phyloP scores from a whole-genome alignment of 2,888 invertebrate species.

The Ophion costatus region DNA sequence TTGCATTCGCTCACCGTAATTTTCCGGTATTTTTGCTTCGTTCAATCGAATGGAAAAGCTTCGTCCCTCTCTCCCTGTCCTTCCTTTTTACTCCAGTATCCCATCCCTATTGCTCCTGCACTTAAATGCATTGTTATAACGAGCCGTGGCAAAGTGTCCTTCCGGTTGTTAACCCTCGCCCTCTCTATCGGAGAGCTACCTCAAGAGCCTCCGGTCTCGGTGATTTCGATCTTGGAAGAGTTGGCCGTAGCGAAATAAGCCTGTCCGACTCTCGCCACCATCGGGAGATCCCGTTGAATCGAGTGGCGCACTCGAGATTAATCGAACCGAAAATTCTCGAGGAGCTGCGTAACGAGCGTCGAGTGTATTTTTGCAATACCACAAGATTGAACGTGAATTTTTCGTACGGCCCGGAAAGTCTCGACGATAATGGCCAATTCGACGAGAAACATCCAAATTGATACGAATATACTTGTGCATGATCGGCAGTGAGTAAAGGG shows the following conservation, averaged over 20 bases:
- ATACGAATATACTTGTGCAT: too few species aligned
- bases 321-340: background rate
- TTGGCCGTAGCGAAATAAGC: slow-evolving; percentile 26
- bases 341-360: background rate
- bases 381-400: too few species aligned
- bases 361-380: too few species aligned
- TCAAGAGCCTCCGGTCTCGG: background rate
- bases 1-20: slow-evolving; percentile 27
- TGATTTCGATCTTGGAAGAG: slow-evolving; percentile 16
- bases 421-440: too few species aligned
- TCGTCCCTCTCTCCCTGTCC: slow-evolving; percentile 6
- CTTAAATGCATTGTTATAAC: slow-evolving; percentile 40
- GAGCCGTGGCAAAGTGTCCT: slow-evolving; percentile 35
- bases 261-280: background rate
- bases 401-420: too few species aligned
- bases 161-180: slow-evolving; percentile 27
- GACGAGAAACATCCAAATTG: too few species aligned
- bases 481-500: too few species aligned
- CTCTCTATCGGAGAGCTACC: slow-evolving; percentile 11
- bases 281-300: background rate
- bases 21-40: slow-evolving; percentile 34
- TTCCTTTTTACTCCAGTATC: background rate
- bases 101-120: slow-evolving; percentile 1
- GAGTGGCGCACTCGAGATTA: background rate
- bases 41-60: slow-evolving; percentile 32